Evolutionary conservation across 2,113 vertebrate species (phyloP), one percentile per base, ranked within the genome.

Genomic region (Plecturocebus donacophilus): DNA sequence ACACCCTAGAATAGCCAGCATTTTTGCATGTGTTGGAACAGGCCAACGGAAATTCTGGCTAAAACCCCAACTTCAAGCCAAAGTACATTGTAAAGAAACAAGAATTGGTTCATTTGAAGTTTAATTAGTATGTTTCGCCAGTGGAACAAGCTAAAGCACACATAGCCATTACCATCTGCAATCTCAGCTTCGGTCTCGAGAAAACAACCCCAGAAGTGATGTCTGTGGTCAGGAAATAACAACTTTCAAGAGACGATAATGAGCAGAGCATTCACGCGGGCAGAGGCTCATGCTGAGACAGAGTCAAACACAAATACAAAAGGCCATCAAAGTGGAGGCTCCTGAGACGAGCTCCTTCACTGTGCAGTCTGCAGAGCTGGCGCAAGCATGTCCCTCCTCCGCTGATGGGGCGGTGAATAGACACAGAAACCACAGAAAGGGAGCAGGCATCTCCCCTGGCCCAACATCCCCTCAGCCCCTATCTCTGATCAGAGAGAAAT

Each of bases 11-110:
- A 94, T 54, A 64, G 42, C n/a, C 49, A 6, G 87, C 94, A 90
- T 94, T 94, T 97, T 85, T 97, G 95, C 95, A 94, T 82, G 96
- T 52, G 95, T 97, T 94, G 5, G 40, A 92, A 98, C 97, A 98
- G 91, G 97, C 94, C 64, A 32, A 45, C 4, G 70, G 91, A 97
- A 96, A 95, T 71, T 85, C 91, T 95, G 93, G 70, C 84, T 95
- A 79, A 92, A 96, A 56, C 45, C 56, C 77, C 84, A 66, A 68
- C 80, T 91, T 89, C 16, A 6, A 95, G 95, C 89, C 96, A 91
- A 90, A 89, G 17, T 73, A 21, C 32, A 30, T 19, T 64, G 93
- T 84, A 84, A 94, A 97, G 89, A 85, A 93, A 80, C 21, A 82
- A 13, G 71, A 91, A 90, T 80, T 61, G 86, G 91, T 91, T 87